These are phyloP conservation scores for Gorsachius magnificus DNA, from an alignment of 2,797 vertebrate genomes.

Conservation along the genomic window DNA sequence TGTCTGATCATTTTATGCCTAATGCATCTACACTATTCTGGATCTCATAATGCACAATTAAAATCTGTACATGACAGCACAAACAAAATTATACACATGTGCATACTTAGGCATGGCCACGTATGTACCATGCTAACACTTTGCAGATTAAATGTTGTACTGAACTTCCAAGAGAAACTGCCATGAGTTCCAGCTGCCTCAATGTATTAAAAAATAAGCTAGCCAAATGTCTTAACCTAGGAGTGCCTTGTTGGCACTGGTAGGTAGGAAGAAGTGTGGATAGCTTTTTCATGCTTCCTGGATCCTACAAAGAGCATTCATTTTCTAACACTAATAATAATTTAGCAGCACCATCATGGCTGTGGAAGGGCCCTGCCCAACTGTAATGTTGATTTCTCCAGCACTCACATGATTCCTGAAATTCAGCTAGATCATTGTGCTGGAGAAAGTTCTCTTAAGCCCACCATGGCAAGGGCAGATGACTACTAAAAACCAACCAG, in stretches of 20 bases:
- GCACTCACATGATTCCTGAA: not conserved
- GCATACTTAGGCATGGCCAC: not conserved
- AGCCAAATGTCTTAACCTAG: not conserved
- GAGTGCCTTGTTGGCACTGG: not conserved
- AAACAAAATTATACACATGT: not conserved
- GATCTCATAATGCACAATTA: not conserved
- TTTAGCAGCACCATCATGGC: not conserved
- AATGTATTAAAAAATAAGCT: not conserved
- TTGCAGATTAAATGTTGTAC: not conserved
- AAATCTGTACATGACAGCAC: not conserved
- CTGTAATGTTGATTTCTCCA: not conserved
- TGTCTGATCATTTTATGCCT: not conserved
- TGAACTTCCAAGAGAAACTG: not conserved
- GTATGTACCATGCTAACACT: not conserved
- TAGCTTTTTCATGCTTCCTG: not conserved
- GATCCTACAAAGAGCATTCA: not conserved
- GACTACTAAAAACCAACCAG: not conserved
- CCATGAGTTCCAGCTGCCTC: not conserved
- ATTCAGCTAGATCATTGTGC: not conserved
- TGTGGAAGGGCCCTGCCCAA: not conserved
- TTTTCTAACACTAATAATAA: not conserved
- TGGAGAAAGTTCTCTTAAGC: not conserved
- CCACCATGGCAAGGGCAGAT: not conserved
- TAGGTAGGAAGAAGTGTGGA: not conserved
- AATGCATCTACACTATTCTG: not conserved